Evolutionary conservation across 2,888 invertebrate species (phyloP).

Genomic region (Lithophane semibrunnea): DNA sequence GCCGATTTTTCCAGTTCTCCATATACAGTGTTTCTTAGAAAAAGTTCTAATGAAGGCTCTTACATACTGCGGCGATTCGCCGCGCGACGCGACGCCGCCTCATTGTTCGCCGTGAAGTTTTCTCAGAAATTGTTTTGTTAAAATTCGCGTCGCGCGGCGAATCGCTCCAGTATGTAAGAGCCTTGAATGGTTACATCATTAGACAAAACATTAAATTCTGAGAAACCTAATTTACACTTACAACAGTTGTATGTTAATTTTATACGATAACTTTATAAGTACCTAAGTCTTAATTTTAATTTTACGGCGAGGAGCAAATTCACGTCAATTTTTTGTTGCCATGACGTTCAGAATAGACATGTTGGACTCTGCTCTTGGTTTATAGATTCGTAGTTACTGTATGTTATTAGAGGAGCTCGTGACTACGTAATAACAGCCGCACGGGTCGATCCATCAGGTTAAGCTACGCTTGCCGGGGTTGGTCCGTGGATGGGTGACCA

Average conservation of each 20-base stretch:
- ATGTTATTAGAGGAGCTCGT: too few species aligned
- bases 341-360: neutral
- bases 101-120: too few species aligned
- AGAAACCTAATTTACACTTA: slow-evolving; percentile 41
- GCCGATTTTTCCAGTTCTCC: slow-evolving; percentile 17
- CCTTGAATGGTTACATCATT: slow-evolving; percentile 49
- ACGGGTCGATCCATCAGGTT: too few species aligned
- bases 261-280: slow-evolving; percentile 1
- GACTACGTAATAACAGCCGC: too few species aligned
- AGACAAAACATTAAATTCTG: slow-evolving; percentile 33
- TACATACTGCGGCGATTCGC: too few species aligned
- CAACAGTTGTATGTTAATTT: slow-evolving; percentile 49
- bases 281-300: slow-evolving; percentile 14
- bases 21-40: slow-evolving; percentile 28
- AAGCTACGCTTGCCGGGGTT: too few species aligned
- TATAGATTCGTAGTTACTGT: neutral
- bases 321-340: neutral
- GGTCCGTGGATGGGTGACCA: too few species aligned
- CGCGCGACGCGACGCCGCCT: too few species aligned
- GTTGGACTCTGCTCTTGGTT: neutral
- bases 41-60: slow-evolving; percentile 23
- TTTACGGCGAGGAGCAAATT: neutral
- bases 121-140: too few species aligned
- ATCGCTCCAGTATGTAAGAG: too few species aligned
- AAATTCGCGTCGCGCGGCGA: too few species aligned